Conservation (phyloP, 1,140 invertebrate species). For the Euglossa dilemma region DNA sequence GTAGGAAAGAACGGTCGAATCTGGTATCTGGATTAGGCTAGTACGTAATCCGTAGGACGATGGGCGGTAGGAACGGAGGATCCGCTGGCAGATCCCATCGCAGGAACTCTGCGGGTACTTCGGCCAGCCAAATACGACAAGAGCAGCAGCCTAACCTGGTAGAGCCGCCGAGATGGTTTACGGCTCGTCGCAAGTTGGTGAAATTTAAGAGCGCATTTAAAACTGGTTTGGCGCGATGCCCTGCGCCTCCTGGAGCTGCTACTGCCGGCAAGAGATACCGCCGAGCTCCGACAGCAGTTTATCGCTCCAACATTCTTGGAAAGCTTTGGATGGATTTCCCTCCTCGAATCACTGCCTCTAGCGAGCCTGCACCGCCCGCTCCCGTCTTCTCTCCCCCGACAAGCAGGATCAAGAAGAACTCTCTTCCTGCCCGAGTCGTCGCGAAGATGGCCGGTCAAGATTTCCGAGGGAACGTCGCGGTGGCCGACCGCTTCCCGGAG, state of each 20-base stretch:
- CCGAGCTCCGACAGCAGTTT: constrained; percentile 79
- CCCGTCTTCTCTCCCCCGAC: constrained; percentile 17
- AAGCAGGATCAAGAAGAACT: constrained; percentile 45
- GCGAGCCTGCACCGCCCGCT: constrained; percentile 20
- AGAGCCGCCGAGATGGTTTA: constrained; percentile 81
- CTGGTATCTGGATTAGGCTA: constrained; percentile 69
- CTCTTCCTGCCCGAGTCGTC: constrained; percentile 59
- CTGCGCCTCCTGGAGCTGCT: constrained; percentile 75
- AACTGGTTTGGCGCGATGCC: constrained; percentile 82
- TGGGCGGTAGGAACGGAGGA: constrained; percentile 66
- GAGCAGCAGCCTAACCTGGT: constrained; percentile 76
- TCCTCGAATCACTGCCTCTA: constrained; percentile 67
- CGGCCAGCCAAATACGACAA: constrained; percentile 74
- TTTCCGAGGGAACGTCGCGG: constrained; percentile 48
- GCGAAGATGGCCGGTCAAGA: constrained; percentile 69
- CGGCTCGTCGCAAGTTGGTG: constrained; percentile 80
- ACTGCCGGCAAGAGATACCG: constrained; percentile 78
- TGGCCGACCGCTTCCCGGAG: constrained; percentile 45
- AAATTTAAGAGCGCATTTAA: constrained; percentile 83
- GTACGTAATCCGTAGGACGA: constrained; percentile 72
- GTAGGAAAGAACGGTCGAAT: constrained; percentile 65
- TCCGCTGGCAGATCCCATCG: constrained; percentile 72
- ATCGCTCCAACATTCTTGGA: constrained; percentile 81
- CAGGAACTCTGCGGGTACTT: constrained; percentile 75
- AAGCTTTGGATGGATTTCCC: constrained; percentile 81